Evolutionary conservation across 2,797 vertebrate genomes (phyloP), one percentile per base, ranked within the genome.

Genomic region (Novumbra hubbsi): DNA sequence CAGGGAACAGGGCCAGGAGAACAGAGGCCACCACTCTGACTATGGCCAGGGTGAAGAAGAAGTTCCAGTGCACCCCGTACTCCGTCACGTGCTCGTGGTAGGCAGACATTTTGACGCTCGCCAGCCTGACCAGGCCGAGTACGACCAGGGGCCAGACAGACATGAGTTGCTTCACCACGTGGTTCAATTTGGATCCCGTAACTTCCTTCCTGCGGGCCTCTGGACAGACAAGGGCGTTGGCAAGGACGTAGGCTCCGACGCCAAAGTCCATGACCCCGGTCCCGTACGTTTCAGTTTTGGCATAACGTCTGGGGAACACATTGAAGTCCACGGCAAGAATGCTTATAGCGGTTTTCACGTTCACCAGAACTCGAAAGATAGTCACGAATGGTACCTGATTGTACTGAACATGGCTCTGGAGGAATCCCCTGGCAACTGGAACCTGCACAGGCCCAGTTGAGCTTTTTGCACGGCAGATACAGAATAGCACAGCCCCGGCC

Each of bases 1-100:
- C 81, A 2, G 96, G 95, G 27, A 96, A 89, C 11, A 95, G 0
- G 14, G 88, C 76, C 75, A 99, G 81, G 68, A 99, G 83, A 24
- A 93, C 41, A 5, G 96, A 96, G 6, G 95, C 93, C 63, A 93
- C 73, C 27, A 98, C 84, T 87, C 94, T 94, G 38, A 98, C 94
- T 2, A 94, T 76, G 0, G 95, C 94, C 68, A 99, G 76, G 0
- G 97, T 99, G 81, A 99, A 99, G 85, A 99, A 99, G 74, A 99
- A 99, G 85, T 99, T 99, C 98, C 98, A 99, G 83, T 99, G 97
- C 73, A 97, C 83, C 0, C 98, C 98, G 2, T 99, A 99, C 80
- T 99, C 98, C 0, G 94, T 94, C 28, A 95, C 83, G 27, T 99
- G 98, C 80, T 99, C 97, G 0, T 98, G 96, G 84, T 99, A 99